Conservation (phyloP, 2,113 vertebrate species). For the Macrotus californicus region DNA sequence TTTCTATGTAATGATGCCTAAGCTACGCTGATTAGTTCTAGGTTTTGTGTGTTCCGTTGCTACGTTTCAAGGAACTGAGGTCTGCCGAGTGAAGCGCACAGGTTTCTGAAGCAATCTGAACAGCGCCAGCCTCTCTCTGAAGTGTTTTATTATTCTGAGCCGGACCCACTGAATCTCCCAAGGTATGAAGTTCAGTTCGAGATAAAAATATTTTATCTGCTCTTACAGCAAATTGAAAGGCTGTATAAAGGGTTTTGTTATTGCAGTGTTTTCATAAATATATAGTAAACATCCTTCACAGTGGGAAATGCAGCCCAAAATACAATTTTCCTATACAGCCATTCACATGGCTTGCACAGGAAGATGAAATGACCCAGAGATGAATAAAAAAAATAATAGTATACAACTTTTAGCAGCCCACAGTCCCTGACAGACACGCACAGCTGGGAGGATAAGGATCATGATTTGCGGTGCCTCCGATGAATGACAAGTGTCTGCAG, state of each 20-base stretch:
- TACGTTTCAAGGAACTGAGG: background rate
- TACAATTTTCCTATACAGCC: constrained; percentile 51
- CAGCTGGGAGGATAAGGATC: background rate
- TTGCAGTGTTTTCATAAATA: constrained; percentile 63
- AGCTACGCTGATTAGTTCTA: background rate
- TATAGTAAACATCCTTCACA: constrained; percentile 58
- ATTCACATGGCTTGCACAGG: background rate
- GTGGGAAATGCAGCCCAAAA: constrained; percentile 27
- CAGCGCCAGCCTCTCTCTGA: constrained; percentile 13
- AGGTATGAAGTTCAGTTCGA: constrained; percentile 68
- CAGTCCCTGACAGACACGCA: background rate
- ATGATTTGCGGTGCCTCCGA: background rate
- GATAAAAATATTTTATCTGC: constrained; percentile 64
- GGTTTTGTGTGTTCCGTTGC: background rate
- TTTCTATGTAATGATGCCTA: background rate
- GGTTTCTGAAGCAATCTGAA: background rate
- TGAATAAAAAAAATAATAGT: constrained; percentile 64
- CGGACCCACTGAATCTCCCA: constrained; percentile 46
- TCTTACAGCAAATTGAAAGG: constrained; percentile 70
- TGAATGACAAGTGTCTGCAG: constrained; percentile 8
- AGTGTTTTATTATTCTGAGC: constrained; percentile 67
- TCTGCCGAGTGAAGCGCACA: background rate
- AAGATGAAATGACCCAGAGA: constrained; percentile 50
- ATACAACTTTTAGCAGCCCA: constrained; percentile 50
- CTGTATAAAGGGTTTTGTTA: constrained; percentile 68